These are phyloP conservation scores for Parapsyche elsis DNA, from an alignment of 1,140 invertebrate species.

Conservation along the genomic window DNA sequence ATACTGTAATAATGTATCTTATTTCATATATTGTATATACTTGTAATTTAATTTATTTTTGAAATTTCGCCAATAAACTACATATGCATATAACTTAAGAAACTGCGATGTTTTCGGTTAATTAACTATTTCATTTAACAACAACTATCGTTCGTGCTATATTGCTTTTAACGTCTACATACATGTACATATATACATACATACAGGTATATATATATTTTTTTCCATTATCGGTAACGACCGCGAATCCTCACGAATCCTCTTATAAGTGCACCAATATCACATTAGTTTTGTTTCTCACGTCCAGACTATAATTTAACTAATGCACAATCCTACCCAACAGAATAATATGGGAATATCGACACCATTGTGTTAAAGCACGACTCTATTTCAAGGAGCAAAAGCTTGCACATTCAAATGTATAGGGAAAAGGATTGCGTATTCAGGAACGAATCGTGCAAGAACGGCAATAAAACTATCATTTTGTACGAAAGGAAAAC, in stretches of 20 bases:
- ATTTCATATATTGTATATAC: no score
- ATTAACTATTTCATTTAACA: neutral
- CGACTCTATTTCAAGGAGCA: no score
- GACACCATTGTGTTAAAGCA: neutral
- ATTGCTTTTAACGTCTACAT: neutral
- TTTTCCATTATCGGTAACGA: slow-evolving; percentile 31
- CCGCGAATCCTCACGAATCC: neutral
- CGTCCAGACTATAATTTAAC: slow-evolving; percentile 35
- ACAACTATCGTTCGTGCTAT: neutral
- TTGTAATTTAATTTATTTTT: no score
- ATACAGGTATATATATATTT: neutral
- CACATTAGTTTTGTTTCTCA: neutral
- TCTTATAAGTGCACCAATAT: neutral
- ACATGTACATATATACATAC: neutral
- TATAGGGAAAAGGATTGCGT: no score
- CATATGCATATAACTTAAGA: no score
- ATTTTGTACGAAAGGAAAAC: no score
- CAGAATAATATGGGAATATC: neutral
- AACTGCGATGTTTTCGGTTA: no score
- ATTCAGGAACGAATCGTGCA: no score
- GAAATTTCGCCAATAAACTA: no score
- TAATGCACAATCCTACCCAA: neutral
- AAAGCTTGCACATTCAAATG: no score
- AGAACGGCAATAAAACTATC: no score
- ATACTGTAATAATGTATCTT: no score